phyloP scores from a whole-genome alignment of 2,113 vertebrate genomes.

The Amphilophus citrinellus region DNA sequence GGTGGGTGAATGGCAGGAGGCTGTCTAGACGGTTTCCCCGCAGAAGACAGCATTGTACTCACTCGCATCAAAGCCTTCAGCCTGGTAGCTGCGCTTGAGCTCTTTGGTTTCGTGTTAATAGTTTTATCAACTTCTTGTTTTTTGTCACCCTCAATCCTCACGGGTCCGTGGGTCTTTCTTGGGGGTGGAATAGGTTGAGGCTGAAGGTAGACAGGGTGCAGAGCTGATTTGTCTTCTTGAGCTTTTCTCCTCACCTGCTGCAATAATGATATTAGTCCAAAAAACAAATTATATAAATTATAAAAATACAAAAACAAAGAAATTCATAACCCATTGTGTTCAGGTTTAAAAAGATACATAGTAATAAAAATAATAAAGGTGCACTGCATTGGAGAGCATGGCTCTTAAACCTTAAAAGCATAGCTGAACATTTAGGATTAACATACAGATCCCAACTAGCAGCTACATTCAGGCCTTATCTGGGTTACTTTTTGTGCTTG shows the following conservation, averaged over 20 bases:
- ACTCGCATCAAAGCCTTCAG: constrained; percentile 79
- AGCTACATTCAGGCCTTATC: neutral
- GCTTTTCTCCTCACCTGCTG: constrained; percentile 81
- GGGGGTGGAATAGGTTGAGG: constrained; percentile 38
- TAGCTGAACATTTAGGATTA: neutral
- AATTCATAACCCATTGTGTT: neutral
- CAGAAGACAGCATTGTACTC: constrained; percentile 64
- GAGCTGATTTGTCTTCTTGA: constrained; percentile 49
- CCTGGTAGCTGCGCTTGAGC: constrained; percentile 56
- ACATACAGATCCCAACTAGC: neutral
- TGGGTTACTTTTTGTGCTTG: neutral
- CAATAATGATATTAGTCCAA: constrained; percentile 59
- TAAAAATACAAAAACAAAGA: neutral
- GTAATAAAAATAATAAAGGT: neutral
- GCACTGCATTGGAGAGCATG: neutral
- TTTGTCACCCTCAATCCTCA: constrained; percentile 7
- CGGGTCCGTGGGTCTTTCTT: constrained; percentile 72
- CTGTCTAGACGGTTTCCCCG: constrained; percentile 60
- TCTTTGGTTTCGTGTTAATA: constrained; percentile 10
- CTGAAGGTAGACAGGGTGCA: constrained; percentile 36
- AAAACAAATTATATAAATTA: constrained; percentile 17
- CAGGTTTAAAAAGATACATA: neutral
- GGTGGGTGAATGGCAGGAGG: constrained; percentile 73
- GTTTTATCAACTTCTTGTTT: neutral
- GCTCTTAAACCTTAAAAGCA: neutral